phyloP scores from a whole-genome alignment of 2,797 vertebrate genomes.

The Clarias platycephalus region DNA sequence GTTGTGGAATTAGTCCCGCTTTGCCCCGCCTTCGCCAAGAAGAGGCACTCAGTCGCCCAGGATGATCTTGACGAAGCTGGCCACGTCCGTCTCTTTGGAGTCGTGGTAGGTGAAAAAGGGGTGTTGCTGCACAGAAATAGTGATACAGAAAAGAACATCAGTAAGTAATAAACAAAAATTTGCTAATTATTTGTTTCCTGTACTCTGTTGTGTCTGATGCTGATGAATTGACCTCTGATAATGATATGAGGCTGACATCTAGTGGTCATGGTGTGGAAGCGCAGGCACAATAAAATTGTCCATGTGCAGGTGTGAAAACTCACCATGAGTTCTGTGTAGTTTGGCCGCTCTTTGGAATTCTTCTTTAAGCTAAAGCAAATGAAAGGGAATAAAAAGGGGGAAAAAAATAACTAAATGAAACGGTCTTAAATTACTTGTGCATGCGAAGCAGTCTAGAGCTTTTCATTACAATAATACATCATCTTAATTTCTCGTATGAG shows the following conservation, averaged over 20 bases:
- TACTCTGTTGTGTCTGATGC: not conserved
- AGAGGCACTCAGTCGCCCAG: constrained; percentile 81
- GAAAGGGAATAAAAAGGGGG: not conserved
- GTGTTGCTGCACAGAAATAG: constrained; percentile 79
- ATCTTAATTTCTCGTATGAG: not conserved
- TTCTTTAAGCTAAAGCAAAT: constrained; percentile 89
- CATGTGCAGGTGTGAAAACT: constrained; percentile 59
- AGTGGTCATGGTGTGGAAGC: constrained; percentile 51
- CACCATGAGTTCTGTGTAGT: constrained; percentile 97
- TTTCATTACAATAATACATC: not conserved
- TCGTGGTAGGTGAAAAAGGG: constrained; percentile 91
- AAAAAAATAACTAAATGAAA: not conserved
- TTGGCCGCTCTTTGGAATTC: constrained; percentile 96
- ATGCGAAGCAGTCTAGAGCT: not conserved
- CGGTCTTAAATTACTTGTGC: not conserved
- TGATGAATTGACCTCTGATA: not conserved
- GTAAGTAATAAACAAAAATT: not conserved
- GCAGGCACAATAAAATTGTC: constrained; percentile 14
- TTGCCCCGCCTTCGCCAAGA: constrained; percentile 22
- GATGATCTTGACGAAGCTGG: constrained; percentile 92
- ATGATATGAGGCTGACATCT: constrained; percentile 54
- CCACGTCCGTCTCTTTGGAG: constrained; percentile 95
- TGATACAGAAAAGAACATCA: not conserved
- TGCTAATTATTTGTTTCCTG: not conserved
- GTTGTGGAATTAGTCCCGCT: constrained; percentile 57